Evolutionary conservation across 2,888 invertebrate genomes (phyloP).

Genomic region (Trachelus tabidus): DNA sequence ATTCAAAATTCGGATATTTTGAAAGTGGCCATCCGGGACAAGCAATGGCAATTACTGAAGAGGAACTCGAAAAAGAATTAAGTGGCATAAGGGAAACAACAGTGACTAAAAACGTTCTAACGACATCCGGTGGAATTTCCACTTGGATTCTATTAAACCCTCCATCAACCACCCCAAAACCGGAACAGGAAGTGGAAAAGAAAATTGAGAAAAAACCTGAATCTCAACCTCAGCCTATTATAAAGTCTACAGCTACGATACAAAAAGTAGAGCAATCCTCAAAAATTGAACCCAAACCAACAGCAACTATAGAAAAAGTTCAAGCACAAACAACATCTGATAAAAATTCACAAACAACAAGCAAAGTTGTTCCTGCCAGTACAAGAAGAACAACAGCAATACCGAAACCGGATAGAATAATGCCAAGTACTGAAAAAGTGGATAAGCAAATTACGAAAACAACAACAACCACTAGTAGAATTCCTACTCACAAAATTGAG

Average conservation of each 20-base stretch:
- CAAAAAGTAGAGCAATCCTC: slow-evolving; percentile 32
- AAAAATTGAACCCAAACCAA: slow-evolving; percentile 33
- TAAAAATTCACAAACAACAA: not conserved
- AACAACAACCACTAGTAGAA: not conserved
- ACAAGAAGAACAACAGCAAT: not conserved
- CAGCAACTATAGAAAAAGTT: slow-evolving; percentile 46
- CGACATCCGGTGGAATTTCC: slow-evolving; percentile 76
- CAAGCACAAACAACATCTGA: slow-evolving; percentile 22
- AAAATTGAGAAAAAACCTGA: slow-evolving; percentile 12
- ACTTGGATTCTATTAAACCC: slow-evolving; percentile 82
- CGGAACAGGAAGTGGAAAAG: slow-evolving; percentile 19
- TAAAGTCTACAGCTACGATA: slow-evolving; percentile 18
- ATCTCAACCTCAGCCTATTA: slow-evolving; percentile 2
- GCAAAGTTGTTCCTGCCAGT: not conserved
- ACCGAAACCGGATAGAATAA: slow-evolving; percentile 3
- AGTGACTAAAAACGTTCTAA: slow-evolving; percentile 66
- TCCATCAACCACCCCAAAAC: slow-evolving; percentile 58
- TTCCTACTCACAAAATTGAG: not conserved
- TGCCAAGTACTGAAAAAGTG: slow-evolving; percentile 5
- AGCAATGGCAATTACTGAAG: slow-evolving; percentile 74
- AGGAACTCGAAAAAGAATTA: slow-evolving; percentile 71
- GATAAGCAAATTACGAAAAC: not conserved
- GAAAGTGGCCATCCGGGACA: slow-evolving; percentile 72
- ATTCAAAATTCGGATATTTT: slow-evolving; percentile 61
- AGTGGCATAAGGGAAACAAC: slow-evolving; percentile 42